These are phyloP conservation scores for Xanthia togata DNA, from an alignment of 2,888 invertebrate species.

Conservation along the genomic window DNA sequence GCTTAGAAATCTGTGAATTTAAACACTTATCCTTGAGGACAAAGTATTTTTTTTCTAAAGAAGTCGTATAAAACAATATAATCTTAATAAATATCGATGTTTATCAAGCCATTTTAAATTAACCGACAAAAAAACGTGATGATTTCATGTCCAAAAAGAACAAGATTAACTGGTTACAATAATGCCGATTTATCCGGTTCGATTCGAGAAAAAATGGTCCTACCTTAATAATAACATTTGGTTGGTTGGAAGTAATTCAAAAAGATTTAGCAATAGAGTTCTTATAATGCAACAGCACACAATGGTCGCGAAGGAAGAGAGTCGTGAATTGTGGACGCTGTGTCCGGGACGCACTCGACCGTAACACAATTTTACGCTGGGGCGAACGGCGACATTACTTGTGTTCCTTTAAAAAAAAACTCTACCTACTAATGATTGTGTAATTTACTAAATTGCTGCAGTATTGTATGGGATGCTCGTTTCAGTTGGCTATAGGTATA, in stretches of 20 bases:
- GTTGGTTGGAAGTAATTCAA: conserved; percentile 58
- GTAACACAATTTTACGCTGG: conserved; percentile 82
- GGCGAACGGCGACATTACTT: conserved; percentile 77
- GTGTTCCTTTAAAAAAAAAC: conserved; percentile 68
- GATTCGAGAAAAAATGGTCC: conserved; percentile 3
- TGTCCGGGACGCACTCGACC: conserved; percentile 80
- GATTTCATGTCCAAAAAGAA: conserved; percentile 2
- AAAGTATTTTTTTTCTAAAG: no score
- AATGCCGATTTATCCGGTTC: conserved; percentile 5
- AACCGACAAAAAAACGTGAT: neutral
- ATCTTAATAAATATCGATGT: neutral
- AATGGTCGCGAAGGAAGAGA: conserved; percentile 80
- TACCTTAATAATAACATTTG: conserved; percentile 43
- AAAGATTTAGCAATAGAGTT: conserved; percentile 65
- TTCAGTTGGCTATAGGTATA: conserved; percentile 13
- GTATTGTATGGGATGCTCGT: conserved; percentile 32
- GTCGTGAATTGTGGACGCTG: conserved; percentile 69
- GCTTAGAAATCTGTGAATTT: neutral
- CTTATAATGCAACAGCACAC: conserved; percentile 77
- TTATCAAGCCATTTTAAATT: neutral
- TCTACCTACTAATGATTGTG: conserved; percentile 61
- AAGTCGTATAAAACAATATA: neutral
- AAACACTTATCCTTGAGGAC: neutral
- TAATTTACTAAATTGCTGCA: conserved; percentile 66
- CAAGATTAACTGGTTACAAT: neutral